These are phyloP conservation scores for Brachionus angularis DNA, from an alignment of 1,140 invertebrate species.

Conservation along the genomic window DNA sequence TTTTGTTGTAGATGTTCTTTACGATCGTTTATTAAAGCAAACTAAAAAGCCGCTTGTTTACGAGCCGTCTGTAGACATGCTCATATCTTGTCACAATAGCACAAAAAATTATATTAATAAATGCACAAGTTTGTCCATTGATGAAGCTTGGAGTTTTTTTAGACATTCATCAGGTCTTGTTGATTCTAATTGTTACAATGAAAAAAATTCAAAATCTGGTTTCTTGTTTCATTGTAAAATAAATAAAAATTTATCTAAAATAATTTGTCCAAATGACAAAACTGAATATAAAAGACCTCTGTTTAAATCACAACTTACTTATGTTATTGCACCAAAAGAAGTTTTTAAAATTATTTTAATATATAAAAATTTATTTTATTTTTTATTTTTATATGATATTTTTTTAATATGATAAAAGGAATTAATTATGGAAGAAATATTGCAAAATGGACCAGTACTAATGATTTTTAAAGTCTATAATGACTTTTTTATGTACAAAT, in stretches of 20 bases:
- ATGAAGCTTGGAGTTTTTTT: not conserved
- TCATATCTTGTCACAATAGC: constrained; percentile 76
- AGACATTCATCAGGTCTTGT: not conserved
- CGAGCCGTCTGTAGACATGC: constrained; percentile 72
- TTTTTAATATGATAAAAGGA: too few relatives aligned
- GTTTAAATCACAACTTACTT: too few relatives aligned
- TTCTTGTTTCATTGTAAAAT: constrained; percentile 17
- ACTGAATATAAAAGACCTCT: too few relatives aligned
- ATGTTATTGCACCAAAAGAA: too few relatives aligned
- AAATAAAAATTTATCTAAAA: too few relatives aligned
- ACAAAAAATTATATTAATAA: constrained; percentile 70
- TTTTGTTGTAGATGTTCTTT: constrained; percentile 52
- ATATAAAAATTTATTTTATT: too few relatives aligned
- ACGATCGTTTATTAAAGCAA: constrained; percentile 68
- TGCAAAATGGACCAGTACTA: constrained; percentile 86
- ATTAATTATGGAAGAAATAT: constrained; percentile 89
- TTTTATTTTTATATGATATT: too few relatives aligned
- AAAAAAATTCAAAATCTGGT: not conserved
- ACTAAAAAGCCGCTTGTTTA: constrained; percentile 70
- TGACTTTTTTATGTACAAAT: constrained; percentile 43
- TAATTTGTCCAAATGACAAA: too few relatives aligned
- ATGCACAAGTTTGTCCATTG: not conserved
- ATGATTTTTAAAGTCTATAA: constrained; percentile 63
- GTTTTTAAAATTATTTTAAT: too few relatives aligned
- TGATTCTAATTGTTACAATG: not conserved